Conservation (phyloP, 2,888 invertebrate species). For the Pollenia amentaria region DNA sequence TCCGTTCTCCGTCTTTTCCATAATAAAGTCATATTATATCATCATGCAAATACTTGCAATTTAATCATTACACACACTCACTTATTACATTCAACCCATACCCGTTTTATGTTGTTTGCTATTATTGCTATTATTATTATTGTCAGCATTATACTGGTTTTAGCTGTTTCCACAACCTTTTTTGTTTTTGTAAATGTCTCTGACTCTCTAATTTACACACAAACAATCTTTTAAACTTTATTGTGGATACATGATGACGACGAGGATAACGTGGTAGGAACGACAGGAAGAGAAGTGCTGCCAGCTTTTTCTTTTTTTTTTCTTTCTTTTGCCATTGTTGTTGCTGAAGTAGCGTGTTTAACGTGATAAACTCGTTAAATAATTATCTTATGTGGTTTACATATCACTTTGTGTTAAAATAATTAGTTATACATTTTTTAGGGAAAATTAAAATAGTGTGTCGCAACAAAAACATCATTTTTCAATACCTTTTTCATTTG, state of each 20-base stretch:
- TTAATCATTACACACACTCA: conserved; percentile 46
- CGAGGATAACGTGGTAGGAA: conserved; percentile 9
- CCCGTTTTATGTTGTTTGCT: conserved; percentile 34
- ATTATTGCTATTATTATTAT: conserved; percentile 31
- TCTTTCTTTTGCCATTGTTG: conserved; percentile 3
- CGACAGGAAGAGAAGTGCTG: neutral
- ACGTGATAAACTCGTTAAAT: conserved; percentile 67
- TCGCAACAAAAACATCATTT: neutral
- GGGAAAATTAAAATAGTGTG: conserved; percentile 45
- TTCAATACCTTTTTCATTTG: neutral
- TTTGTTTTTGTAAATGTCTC: conserved; percentile 22
- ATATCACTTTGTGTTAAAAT: conserved; percentile 55
- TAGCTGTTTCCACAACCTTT: conserved; percentile 40
- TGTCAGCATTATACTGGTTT: conserved; percentile 62
- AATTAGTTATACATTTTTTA: conserved; percentile 59
- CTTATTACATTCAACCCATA: neutral
- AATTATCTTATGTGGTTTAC: conserved; percentile 69
- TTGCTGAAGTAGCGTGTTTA: conserved; percentile 48
- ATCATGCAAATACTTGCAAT: conserved; percentile 8
- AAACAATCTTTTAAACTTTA: conserved; percentile 49
- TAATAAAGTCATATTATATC: conserved; percentile 40
- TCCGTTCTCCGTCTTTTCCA: neutral
- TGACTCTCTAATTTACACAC: neutral
- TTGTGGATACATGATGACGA: conserved; percentile 32
- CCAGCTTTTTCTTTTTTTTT: neutral